phyloP scores from a whole-genome alignment of 2,888 invertebrate species.

The Heliconius charithonia region DNA sequence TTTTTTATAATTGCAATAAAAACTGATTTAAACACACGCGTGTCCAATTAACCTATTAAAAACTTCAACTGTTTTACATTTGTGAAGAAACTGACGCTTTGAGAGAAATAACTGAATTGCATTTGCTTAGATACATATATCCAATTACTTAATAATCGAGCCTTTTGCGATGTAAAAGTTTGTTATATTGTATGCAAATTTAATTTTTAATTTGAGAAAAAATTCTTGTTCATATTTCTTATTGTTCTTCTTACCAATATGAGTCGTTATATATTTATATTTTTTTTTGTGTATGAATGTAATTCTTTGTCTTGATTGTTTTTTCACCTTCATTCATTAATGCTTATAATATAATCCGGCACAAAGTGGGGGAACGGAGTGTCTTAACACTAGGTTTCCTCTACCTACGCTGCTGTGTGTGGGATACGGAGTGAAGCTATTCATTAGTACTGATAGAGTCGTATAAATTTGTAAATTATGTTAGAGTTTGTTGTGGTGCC shows the following conservation, averaged over 20 bases:
- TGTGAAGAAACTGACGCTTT: background rate
- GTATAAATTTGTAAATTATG: background rate
- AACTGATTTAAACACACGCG: background rate
- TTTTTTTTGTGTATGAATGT: conserved; percentile 1
- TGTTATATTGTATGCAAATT: conserved; percentile 41
- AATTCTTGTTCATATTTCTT: conserved; percentile 24
- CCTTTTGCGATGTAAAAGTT: conserved; percentile 30
- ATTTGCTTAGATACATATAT: background rate
- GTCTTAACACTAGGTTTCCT: too few relatives aligned
- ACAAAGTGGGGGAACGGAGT: too few relatives aligned
- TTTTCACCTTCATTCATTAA: background rate
- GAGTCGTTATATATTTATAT: conserved; percentile 5
- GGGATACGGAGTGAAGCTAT: too few relatives aligned
- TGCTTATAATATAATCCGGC: background rate
- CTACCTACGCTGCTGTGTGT: too few relatives aligned
- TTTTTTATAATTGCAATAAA: conserved; percentile 6
- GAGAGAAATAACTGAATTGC: conserved; percentile 6
- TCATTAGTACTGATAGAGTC: background rate
- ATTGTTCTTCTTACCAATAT: conserved; percentile 37
- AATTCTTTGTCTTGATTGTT: conserved; percentile 4
- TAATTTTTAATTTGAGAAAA: conserved; percentile 29
- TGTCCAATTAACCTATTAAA: conserved; percentile 9
- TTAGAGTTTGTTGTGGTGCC: background rate
- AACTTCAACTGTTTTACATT: background rate
- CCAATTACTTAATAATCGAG: conserved; percentile 23